phyloP scores from a whole-genome alignment of 2,797 vertebrate genomes.

The Myotis myotis region DNA sequence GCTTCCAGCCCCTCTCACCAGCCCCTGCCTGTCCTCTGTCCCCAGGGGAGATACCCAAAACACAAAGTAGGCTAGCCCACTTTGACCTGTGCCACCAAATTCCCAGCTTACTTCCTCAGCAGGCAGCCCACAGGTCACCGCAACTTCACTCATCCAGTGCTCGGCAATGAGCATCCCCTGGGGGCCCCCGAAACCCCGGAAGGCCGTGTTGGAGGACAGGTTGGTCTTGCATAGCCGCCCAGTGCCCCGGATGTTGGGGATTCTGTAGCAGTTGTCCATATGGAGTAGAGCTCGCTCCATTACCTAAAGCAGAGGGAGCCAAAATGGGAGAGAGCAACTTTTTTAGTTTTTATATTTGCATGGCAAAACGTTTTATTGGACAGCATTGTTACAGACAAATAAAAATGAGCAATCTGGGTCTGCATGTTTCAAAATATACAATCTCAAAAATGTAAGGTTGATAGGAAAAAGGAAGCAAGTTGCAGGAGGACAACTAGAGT shows the following conservation, averaged over 20 bases:
- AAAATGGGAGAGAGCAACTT: neutral
- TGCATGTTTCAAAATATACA: too few species aligned
- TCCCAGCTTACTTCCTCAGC: conserved; percentile 88
- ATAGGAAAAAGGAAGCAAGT: too few species aligned
- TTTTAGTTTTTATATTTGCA: too few species aligned
- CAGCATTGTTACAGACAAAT: too few species aligned
- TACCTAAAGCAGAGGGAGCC: conserved; percentile 83
- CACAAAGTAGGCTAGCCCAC: neutral
- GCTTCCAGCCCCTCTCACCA: neutral
- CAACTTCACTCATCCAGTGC: conserved; percentile 92
- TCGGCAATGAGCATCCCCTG: conserved; percentile 95
- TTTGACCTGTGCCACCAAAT: neutral
- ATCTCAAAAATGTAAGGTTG: too few species aligned
- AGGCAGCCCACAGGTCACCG: conserved; percentile 86
- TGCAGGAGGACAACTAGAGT: too few species aligned
- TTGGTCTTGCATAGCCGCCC: conserved; percentile 94
- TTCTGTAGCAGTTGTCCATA: conserved; percentile 94
- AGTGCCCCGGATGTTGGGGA: conserved; percentile 89
- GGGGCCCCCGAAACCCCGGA: conserved; percentile 95
- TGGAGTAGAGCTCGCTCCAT: conserved; percentile 94
- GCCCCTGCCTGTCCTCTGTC: neutral
- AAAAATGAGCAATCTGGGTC: too few species aligned
- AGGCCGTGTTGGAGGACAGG: conserved; percentile 95
- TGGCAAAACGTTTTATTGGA: too few species aligned
- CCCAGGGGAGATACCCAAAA: neutral